phyloP scores from a whole-genome alignment of 2,888 invertebrate species.

The Carcina quercana region DNA sequence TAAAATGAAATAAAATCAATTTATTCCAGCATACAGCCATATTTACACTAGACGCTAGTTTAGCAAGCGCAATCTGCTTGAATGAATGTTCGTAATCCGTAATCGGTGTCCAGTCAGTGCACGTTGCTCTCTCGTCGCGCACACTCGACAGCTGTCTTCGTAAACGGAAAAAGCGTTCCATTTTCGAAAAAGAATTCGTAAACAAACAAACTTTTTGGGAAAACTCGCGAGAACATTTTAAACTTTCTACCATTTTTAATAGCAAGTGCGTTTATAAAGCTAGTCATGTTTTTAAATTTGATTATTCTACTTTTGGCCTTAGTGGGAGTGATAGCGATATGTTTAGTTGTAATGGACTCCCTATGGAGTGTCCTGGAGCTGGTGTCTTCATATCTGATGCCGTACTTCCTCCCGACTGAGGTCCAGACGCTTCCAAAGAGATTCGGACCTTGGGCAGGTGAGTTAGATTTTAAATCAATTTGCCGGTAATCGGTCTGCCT shows the following conservation, averaged over 20 bases:
- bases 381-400: slow-evolving; percentile 76
- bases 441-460: slow-evolving; percentile 93
- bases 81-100: slow-evolving; percentile 21
- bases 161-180: slow-evolving; percentile 11
- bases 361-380: slow-evolving; percentile 76
- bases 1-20: no score
- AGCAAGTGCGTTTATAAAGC: slow-evolving; percentile 7
- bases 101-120: slow-evolving; percentile 24
- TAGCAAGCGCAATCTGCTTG: slow-evolving; percentile 14
- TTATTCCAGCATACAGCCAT: no score
- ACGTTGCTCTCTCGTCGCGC: slow-evolving; percentile 26
- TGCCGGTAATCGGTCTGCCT: slow-evolving; percentile 5
- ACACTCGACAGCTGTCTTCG: slow-evolving; percentile 6
- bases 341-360: slow-evolving; percentile 70
- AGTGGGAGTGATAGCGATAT: slow-evolving; percentile 67
- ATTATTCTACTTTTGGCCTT: slow-evolving; percentile 48
- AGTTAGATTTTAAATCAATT: slow-evolving; percentile 35
- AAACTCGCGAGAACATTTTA: slow-evolving; percentile 1
- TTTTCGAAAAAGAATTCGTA: slow-evolving; percentile 14
- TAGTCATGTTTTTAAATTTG: slow-evolving; percentile 22
- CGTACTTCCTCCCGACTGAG: slow-evolving; percentile 78
- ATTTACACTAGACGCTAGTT: no score
- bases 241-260: background rate
- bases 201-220: slow-evolving; percentile 4
- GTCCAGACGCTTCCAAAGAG: slow-evolving; percentile 76